Base-by-base conservation (phyloP, 2,888 invertebrate species). In the Ophraella communa region DNA sequence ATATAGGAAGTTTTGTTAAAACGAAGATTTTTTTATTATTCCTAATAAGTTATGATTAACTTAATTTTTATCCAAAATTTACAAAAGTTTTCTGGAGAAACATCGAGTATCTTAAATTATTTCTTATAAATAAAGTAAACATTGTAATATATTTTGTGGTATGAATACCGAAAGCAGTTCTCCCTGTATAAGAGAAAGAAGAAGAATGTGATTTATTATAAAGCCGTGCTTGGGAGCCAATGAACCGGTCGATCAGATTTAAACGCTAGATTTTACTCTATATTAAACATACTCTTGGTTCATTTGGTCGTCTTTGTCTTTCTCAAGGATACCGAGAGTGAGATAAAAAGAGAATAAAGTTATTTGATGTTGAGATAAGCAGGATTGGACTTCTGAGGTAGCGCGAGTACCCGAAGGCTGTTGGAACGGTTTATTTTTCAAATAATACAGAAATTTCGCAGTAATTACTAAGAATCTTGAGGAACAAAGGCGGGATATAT, bases 241-340 rank as follows among this genome's bases (percentile, higher is more conserved):
- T 80, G 80, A 80, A 80, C 80, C 78, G 78, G 74, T 73, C 77
- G 78, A 79, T 78, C 78, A 77, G 79, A 78, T 79, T 77, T 78
- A 77, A 78, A 78, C 75, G 76, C 74, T 72, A 74, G 69, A 69
- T 75, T 73, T 74, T 72, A 73, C 69, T 71, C 72, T 68, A 71
- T 71, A 71, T 72, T 69, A 67, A 70, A 71, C 69, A 71, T 71
- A 66, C 70, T 62, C 47, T 47, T 23, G 17, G 17, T 17, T 62
- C 47, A 10, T 39, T 42, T 64, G 66, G 65, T 65, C 57, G 39
- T 72, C 70, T 71, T 66, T 65, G 63, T 68, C 66, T 61, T 51
- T 53, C 54, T 14, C 47, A 65, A 52, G 60, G 49, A 53, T 51
- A 61, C 57, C 47, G 53, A 42, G 33, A 45, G 39, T 58, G 65